Evolutionary conservation across 2,797 vertebrate species (phyloP), one percentile per base, ranked within the genome.

Genomic region (Cephalopachus bancanus): DNA sequence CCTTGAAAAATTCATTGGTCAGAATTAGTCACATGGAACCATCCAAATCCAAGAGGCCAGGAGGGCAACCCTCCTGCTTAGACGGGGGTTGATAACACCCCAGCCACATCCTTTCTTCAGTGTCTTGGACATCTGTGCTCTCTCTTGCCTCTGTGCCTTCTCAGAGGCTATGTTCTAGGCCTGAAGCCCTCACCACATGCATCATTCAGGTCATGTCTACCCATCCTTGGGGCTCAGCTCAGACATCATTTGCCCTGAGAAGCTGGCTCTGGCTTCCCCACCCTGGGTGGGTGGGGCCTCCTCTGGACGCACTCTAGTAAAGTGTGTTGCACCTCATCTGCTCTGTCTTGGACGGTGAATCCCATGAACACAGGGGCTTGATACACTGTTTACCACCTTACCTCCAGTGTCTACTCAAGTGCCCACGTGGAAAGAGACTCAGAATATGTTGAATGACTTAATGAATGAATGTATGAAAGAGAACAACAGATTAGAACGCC

Each of bases 51-150:
- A n/a, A 60, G 3, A n/a, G 11, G 24, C 53, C 55, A 30, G 37
- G 44, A 51, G 24, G 62, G 22, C n/a, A 79, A 7, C 14, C 12
- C 28, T 78, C 44, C 28, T 16, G 26, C 20, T 65, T 53, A 78
- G 44, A 81, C 64, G 24, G 17, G 37, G 16, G 28, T 15, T 15
- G 10, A 17, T 24, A 12, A 44, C 1, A 16, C 26, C 24, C 11
- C 10, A 30, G 30, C 24, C 37, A 0, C 8, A 3, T 3, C 7
- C 53, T 15, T 5, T 74, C 55, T 33, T 67, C 57, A 1, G 15
- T 4, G n/a, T 65, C 57, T 3, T 2, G 16, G 4, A 53, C 10
- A 9, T 24, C 79, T 7, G 0, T 0, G 12, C 49, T 49, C 7
- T 51, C 92, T 72, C 59, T 94, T 1, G 37, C 26, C 1, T 64